Evolutionary conservation across 2,888 invertebrate species (phyloP), one percentile per base, ranked within the genome.

Genomic region (Drosophila testacea): DNA sequence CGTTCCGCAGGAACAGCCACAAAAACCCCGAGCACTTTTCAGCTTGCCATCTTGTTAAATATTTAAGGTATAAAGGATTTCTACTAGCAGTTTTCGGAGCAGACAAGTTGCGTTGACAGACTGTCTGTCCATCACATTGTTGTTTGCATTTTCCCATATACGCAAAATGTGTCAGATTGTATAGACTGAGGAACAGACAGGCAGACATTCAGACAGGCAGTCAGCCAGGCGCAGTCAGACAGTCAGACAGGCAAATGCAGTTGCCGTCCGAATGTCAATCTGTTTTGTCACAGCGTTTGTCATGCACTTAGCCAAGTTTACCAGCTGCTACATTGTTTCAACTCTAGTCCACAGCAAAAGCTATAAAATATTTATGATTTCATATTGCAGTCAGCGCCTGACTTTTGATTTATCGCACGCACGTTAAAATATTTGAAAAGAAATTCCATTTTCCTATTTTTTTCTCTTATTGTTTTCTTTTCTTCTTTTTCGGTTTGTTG

Each of bases 281-380:
- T 70, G 71, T 69, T 76, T 64, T 79, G 82, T 83, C 79, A 64
- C 56, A 59, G 69, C 75, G 75, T 76, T 86, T 83, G 84, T 77
- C 84, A 72, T 87, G 83, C 87, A 84, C 87, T 87, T 84, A 84
- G 83, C 76, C 78, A 76, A 79, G 54, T 73, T 79, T 60, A 41
- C 64, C 65, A 83, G 69, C 82, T 77, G 73, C 39, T 47, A 36
- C 56, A 51, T 59, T 64, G 48, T 64, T 64, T 59, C 28, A 48
- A 51, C 51, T 22, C n/a, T 16, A 38, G 36, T 38, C 7, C n/a
- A 16, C 10, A 57, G 32, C 46, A 13, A 13, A 51, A 47, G 60
- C 48, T 56, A 13, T 71, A 54, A 62, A 71, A 72, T 66, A 73
- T 78, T 76, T 78, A 68, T 69, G 55, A 77, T 66, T 66, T 56